Evolutionary conservation across 92 coral and sea anemone species (phyloP), one percentile per base, ranked within the genome.

Genomic region (Epizoanthus scotinus): DNA sequence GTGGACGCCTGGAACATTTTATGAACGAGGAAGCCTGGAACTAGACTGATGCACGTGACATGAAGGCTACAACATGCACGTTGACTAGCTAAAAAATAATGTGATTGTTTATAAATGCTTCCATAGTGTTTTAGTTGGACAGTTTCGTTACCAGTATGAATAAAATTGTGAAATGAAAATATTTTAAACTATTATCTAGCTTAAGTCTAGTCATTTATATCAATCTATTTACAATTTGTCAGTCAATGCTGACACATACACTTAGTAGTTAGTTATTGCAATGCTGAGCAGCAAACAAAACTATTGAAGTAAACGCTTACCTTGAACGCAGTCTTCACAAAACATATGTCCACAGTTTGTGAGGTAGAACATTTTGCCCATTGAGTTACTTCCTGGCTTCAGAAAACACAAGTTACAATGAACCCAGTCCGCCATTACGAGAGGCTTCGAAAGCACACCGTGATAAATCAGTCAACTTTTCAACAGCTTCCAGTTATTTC

Each of bases 281-380:
- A 18, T 10, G 34, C 12, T 12, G 14, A 6, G 7, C 61, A 50
- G 21, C 38, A 18, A 21, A 58, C 29, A 64, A 10, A 0, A 17
- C 8, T 8, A 59, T 8, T 26, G n/a, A 70, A 27, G 8, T 17
- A 3, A 18, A 34, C 1, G 59, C 89, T 70, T 38, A 95, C 98
- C 98, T 95, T 91, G 82, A 19, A 87, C 71, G 67, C 99, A 96
- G 26, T 94, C 95, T 59, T 94, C 91, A 56, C 99, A 96, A 83
- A 94, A 96, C 22, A 96, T 74, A 66, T 96, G 99, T 12, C 99
- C 99, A 82, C 99, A 96, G 81, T 92, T 96, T 27, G 99, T 96
- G 21, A 96, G 80, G 59, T 81, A 89, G 83, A 96, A 96, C 73
- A 86, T 91, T 83, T 84, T 91, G 40, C 87, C 87, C 49, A 87